phyloP scores from a whole-genome alignment of 1,140 invertebrate species.

The Diorhabda carinulata region DNA sequence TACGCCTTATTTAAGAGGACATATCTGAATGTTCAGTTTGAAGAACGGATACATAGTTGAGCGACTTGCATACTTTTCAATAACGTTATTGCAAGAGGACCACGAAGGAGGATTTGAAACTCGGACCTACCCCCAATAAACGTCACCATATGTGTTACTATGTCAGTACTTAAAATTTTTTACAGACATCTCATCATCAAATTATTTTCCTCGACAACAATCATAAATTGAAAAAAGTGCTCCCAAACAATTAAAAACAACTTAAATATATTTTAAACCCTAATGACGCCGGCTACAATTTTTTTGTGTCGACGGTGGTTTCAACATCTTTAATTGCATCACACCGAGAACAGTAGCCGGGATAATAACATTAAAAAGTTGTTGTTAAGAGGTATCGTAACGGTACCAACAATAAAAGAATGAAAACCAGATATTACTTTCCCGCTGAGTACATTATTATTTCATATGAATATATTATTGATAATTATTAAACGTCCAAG shows the following conservation, averaged over 20 bases:
- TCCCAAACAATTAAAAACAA: neutral
- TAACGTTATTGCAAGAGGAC: no score
- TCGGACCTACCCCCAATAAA: no score
- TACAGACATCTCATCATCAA: no score
- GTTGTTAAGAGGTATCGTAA: slow-evolving; percentile 10
- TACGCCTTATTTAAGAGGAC: no score
- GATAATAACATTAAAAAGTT: neutral
- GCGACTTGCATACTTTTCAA: no score
- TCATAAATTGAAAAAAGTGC: neutral
- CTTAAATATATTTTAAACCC: neutral
- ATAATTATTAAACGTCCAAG: slow-evolving; percentile 1
- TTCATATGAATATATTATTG: neutral
- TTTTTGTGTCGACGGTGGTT: neutral
- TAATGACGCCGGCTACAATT: neutral
- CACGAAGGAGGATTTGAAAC: no score
- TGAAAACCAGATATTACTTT: slow-evolving; percentile 10
- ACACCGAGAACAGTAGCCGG: slow-evolving; percentile 9
- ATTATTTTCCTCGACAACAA: neutral
- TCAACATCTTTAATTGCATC: slow-evolving; percentile 2
- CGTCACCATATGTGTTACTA: no score
- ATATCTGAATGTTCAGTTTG: no score
- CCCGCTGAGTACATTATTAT: slow-evolving; percentile 10
- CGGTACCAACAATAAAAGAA: slow-evolving; percentile 11
- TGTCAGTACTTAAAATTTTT: no score
- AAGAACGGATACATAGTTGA: no score